Evolutionary conservation across 64 coral and sea anemone species (phyloP), one percentile per base, ranked within the genome.

Genomic region (Dendronephthya gigantea): DNA sequence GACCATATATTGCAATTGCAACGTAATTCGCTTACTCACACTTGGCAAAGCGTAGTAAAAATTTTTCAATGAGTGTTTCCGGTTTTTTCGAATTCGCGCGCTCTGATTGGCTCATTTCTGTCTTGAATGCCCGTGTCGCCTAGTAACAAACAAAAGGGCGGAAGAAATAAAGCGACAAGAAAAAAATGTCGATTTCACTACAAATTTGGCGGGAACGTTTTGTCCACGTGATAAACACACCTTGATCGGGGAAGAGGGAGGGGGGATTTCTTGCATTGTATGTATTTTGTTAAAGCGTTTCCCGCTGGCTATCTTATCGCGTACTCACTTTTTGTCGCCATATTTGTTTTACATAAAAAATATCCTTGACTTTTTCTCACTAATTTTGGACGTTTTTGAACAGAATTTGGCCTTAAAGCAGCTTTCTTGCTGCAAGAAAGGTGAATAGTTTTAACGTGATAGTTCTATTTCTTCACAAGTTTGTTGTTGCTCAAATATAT

Each of bases 11-110:
- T 45, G 58, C 6, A n/a, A 22, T 79, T 79, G 72, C 36, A 79
- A 39, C 72, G 36, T 36, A 36, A 30, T 15, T 33, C 28, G 29
- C 0, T 39, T 79, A 79, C 36, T 79, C 72, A 76, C 69, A 45
- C 41, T 76, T 76, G 32, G 72, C 36, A 79, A 45, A 45, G 72
- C 72, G 72, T 79, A 79, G 72, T 79, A 79, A 66, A 66, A 66
- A 33, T 14, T 79, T 36, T 79, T 33, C 32, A 39, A 39, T 79
- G 2, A 79, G 9, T 16, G 28, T 79, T 79, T 79, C 72, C 72
- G 30, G 72, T 79, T 79, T 33, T n/a, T 9, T 79, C 15, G 12
- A 6, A 33, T 79, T 16, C 30, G 19, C 36, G 30, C 1, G 36
- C 8, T 34, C 27, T 79, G 72, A 79, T 79, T 79, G 72, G 72